Evolutionary conservation across 2,113 vertebrate species (phyloP).

Genomic region (Corvus moneduloides): DNA sequence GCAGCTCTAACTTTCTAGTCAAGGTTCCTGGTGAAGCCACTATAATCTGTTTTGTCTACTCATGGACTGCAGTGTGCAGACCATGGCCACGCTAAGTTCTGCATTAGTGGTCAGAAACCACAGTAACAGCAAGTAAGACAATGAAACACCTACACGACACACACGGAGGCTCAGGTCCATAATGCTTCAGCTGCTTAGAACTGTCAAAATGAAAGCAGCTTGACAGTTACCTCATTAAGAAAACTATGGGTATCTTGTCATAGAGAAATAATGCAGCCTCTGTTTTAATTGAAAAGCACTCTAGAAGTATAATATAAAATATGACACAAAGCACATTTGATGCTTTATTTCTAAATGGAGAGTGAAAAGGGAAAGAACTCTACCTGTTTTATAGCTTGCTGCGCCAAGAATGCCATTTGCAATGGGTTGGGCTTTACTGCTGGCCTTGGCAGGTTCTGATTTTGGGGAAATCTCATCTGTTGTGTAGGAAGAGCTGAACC

Average conservation of each 20-base stretch:
- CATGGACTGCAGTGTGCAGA: neutral
- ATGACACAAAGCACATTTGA: neutral
- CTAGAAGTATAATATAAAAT: neutral
- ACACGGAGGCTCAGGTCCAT: neutral
- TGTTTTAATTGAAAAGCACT: neutral
- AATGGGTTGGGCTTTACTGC: slow-evolving; percentile 70
- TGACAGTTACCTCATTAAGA: neutral
- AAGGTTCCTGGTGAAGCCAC: neutral
- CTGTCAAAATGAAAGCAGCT: neutral
- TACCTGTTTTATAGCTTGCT: slow-evolving; percentile 83
- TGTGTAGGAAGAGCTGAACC: slow-evolving; percentile 71
- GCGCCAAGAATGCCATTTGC: slow-evolving; percentile 78
- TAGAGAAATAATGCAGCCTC: neutral
- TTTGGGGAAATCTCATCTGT: slow-evolving; percentile 73
- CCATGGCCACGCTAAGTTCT: neutral
- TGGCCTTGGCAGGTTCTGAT: slow-evolving; percentile 67
- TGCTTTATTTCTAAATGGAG: neutral
- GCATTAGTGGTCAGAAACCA: neutral
- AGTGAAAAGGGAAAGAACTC: neutral
- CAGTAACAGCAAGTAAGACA: neutral
- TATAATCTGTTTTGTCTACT: neutral
- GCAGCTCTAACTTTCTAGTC: neutral
- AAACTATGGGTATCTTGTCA: neutral
- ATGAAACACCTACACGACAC: neutral
- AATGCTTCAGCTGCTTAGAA: neutral